Percentiles rank a stretch among this genome's conserved stretches.
Evolutionary conservation across 2,113 vertebrate species (phyloP).

Genomic region (Cephalopholis sonnerati): DNA sequence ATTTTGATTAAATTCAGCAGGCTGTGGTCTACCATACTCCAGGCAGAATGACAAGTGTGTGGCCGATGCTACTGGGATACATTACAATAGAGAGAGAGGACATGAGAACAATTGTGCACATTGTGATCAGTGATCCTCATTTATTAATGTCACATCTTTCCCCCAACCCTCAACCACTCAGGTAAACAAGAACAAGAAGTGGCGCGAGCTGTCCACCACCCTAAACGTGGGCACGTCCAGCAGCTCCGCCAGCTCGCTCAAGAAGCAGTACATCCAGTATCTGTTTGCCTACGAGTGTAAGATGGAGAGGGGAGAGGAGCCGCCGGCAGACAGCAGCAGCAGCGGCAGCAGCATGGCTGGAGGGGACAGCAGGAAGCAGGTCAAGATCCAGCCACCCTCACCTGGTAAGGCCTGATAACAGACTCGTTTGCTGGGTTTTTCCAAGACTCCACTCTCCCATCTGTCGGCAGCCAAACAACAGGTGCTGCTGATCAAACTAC

Average conservation of each 20-base stretch:
- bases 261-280: conserved; percentile 98
- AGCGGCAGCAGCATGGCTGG: conserved; percentile 83
- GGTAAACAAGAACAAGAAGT: conserved; percentile 99
- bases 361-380: conserved; percentile 92
- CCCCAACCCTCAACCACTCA: conserved; percentile 61
- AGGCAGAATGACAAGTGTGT: conserved; percentile 35
- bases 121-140: background rate
- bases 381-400: conserved; percentile 97
- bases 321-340: conserved; percentile 91
- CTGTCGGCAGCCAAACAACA: conserved; percentile 60
- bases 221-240: conserved; percentile 94
- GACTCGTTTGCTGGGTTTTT: background rate
- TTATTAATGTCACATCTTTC: conserved; percentile 1
- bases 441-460: conserved; percentile 20
- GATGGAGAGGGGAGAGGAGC: conserved; percentile 95
- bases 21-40: conserved; percentile 21
- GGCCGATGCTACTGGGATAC: conserved; percentile 9
- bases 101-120: background rate
- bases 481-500: conserved; percentile 53
- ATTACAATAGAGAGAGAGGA: conserved; percentile 2
- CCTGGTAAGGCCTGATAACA: conserved; percentile 87
- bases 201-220: conserved; percentile 92
- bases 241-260: conserved; percentile 94
- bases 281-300: conserved; percentile 98
- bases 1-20: conserved; percentile 42